phyloP scores from a whole-genome alignment of 2,113 vertebrate genomes.

The Pygoscelis antarcticus region DNA sequence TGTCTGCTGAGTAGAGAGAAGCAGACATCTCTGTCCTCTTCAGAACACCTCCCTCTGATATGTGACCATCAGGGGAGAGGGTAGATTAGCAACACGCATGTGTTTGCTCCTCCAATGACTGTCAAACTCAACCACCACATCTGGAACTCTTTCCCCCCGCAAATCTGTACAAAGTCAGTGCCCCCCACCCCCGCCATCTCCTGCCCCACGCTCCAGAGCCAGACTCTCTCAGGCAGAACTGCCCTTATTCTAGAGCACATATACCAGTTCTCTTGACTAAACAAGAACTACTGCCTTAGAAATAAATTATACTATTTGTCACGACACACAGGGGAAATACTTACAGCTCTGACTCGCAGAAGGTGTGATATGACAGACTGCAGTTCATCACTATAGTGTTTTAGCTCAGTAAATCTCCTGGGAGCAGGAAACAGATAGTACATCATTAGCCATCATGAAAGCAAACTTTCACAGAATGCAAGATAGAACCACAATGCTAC shows the following conservation, averaged over 20 bases:
- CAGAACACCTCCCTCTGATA: background rate
- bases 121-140: background rate
- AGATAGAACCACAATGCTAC: background rate
- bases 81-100: background rate
- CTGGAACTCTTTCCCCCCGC: background rate
- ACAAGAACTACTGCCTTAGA: conserved; percentile 31
- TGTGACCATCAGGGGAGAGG: background rate
- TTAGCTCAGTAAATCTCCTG: conserved; percentile 89
- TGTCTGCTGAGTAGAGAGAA: background rate
- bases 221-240: background rate
- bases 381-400: conserved; percentile 91
- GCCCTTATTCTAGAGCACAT: background rate
- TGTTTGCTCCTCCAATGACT: background rate
- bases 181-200: background rate
- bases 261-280: background rate
- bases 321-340: conserved; percentile 63
- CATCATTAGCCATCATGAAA: conserved; percentile 62
- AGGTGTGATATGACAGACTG: conserved; percentile 92
- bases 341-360: conserved; percentile 90
- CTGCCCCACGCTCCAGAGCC: background rate
- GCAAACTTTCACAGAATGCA: conserved; percentile 21
- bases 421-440: conserved; percentile 64
- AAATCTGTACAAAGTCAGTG: background rate
- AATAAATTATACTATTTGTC: conserved; percentile 45
- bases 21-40: background rate